Evolutionary conservation across 1,140 invertebrate species (phyloP), one percentile per base, ranked within the genome.

Genomic region (Bombus affinis): DNA sequence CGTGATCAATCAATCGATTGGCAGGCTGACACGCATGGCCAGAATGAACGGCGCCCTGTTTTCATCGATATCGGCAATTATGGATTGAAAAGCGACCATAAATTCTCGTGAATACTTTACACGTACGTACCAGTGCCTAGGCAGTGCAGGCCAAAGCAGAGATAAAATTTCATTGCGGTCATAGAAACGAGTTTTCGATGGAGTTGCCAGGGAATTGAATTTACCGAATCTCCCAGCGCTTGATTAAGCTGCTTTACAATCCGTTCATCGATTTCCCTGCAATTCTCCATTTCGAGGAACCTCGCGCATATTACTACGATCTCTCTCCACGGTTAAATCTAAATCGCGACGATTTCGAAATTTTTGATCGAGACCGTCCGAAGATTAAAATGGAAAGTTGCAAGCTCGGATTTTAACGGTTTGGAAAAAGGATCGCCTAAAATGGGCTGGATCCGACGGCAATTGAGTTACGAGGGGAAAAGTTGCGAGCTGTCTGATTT

Each of bases 101-200:
- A 90, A 90, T 89, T 70, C 87, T 88, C 59, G 81, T 87, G 84
- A 91, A 92, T 91, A 86, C 82, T 90, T 90, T 86, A 91, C 89
- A 86, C 83, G 83, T 85, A 73, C 78, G 39, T 6, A 39, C 25
- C 12, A 74, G 15, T 3, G 57, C 28, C 15, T 18, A 32, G 4
- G 28, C 28, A 32, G n/a, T 1, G 42, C 25, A 13, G 12, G 47
- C 39, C 32, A 3, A 32, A 42, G 15, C 32, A 42, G n/a, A 42
- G 77, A 57, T 59, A 70, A 88, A 90, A 91, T 89, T 90, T 91
- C 62, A 88, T 91, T 25, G 71, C 81, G 75, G 81, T 74, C 70
- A 78, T 35, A 39, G 35, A 66, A 79, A 28, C 74, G 73, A 44
- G 37, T 47, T 35, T 81, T 66, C 80, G 83, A 81, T 70, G 83